Base-by-base conservation (phyloP, 2,797 vertebrate genomes). In the Pangasius mekongensis region DNA sequence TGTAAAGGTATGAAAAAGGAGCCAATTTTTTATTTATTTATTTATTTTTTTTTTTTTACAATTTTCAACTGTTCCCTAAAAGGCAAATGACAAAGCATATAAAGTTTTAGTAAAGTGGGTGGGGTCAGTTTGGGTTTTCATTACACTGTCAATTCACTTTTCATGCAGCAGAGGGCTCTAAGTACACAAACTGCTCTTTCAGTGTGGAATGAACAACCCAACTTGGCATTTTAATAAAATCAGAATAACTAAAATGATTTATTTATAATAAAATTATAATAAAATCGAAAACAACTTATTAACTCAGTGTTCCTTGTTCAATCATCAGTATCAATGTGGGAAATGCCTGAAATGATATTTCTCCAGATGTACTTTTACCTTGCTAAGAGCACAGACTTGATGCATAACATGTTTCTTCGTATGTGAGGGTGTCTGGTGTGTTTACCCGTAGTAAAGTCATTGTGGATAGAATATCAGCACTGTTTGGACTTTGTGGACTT, bases 161-260 rank as follows among this genome's bases (percentile, higher is more conserved):
- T 43, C 80, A 82, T 1, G 22, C 80, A 62, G 80, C 80, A 82
- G 80, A 82, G 78, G 56, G 54, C 16, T 20, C 27, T 20, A 54
- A 78, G 18, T 9, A 8, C 78, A 60, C 10, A 27, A 81, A 60
- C 20, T 81, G 33, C 20, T 39, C 56, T 60, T 39, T 60, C 22
- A 58, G 52, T 39, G 30, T 24, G 56, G 54, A 60, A 60, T 39
- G 39, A 60, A 39, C 54, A 58, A 14, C 30, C 30, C 81, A 83
- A 14, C 22, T 47, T 64, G 24, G 16, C 58, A 47, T 18, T 47
- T 66, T 49, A 66, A 52, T 49, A 18, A 83, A 27, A 60, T 1
- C 27, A 0, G 24, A 62, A 64, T 47, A 47, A 47, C 9, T 47
- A 47, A 47, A 47, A 47, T 47, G 1, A 47, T 47, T 43, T 43